Evolutionary conservation across 2,113 vertebrate species (phyloP).

Genomic region (Pholis gunnellus): DNA sequence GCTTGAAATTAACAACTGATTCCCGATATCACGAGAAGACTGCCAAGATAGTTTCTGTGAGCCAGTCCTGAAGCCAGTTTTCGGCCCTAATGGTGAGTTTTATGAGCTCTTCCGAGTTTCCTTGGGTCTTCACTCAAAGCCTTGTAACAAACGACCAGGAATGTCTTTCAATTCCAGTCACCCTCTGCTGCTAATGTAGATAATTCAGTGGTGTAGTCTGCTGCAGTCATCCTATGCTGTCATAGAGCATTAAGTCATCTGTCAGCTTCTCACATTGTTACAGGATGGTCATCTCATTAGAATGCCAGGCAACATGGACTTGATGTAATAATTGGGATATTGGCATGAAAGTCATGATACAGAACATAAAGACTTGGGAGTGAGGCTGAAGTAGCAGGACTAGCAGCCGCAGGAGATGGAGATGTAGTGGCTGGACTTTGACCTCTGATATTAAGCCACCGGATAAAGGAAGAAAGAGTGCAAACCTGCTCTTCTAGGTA

Average conservation of each 20-base stretch:
- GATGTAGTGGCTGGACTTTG: conserved; percentile 13
- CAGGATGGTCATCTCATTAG: conserved; percentile 1
- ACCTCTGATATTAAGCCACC: conserved; percentile 31
- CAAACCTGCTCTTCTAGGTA: conserved; percentile 21
- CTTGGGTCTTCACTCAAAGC: not conserved
- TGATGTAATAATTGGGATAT: conserved; percentile 6
- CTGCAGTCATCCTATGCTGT: conserved; percentile 9
- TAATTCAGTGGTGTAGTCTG: not conserved
- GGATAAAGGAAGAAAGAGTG: conserved; percentile 17
- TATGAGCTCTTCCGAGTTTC: not conserved
- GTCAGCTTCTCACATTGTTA: conserved; percentile 23
- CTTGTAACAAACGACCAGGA: not conserved
- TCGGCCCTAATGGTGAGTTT: not conserved
- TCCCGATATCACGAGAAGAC: not conserved
- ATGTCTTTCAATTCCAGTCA: conserved; percentile 3
- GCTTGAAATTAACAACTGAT: conserved; percentile 16
- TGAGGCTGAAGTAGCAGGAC: conserved; percentile 1
- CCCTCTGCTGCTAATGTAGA: not conserved
- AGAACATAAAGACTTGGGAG: not conserved
- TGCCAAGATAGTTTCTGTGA: conserved; percentile 11
- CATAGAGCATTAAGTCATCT: conserved; percentile 6
- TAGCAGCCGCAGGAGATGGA: conserved; percentile 8
- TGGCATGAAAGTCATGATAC: conserved; percentile 10
- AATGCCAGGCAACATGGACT: conserved; percentile 6
- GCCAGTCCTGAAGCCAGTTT: not conserved